These are phyloP conservation scores for Fulica atra DNA, from an alignment of 2,113 vertebrate species.

Conservation along the genomic window DNA sequence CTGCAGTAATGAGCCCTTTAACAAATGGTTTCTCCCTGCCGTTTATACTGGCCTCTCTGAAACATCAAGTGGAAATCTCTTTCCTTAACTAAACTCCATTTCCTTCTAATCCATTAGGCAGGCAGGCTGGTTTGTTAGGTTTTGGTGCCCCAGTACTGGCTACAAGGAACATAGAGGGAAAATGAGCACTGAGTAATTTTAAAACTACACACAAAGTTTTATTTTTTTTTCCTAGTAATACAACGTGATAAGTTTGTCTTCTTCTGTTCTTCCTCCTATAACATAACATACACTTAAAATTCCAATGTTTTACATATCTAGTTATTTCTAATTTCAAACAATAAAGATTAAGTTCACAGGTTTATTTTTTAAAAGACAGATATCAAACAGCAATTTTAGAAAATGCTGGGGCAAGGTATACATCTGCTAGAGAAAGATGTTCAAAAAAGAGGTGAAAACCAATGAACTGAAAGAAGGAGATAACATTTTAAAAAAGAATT, in stretches of 20 bases:
- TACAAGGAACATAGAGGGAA: not conserved
- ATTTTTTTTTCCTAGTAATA: not conserved
- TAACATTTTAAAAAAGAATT: not conserved
- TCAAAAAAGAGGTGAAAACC: not conserved
- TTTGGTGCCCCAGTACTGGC: not conserved
- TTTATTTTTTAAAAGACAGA: not conserved
- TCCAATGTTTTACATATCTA: not conserved
- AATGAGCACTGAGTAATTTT: not conserved
- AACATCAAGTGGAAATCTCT: not conserved
- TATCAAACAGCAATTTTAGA: accelerated
- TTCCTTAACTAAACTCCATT: conserved; percentile 3
- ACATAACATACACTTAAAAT: not conserved
- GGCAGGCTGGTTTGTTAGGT: not conserved
- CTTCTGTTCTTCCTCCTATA: not conserved
- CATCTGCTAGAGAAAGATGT: not conserved
- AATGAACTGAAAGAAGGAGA: not conserved
- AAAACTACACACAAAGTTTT: not conserved
- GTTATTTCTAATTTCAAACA: not conserved
- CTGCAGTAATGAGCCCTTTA: not conserved
- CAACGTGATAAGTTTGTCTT: not conserved
- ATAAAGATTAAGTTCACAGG: not conserved
- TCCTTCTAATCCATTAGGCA: not conserved
- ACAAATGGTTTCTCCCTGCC: not conserved
- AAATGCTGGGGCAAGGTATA: not conserved
- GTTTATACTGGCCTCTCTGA: not conserved